Base-by-base conservation (phyloP, 2,888 invertebrate genomes). In the Sarcophaga rosellei region DNA sequence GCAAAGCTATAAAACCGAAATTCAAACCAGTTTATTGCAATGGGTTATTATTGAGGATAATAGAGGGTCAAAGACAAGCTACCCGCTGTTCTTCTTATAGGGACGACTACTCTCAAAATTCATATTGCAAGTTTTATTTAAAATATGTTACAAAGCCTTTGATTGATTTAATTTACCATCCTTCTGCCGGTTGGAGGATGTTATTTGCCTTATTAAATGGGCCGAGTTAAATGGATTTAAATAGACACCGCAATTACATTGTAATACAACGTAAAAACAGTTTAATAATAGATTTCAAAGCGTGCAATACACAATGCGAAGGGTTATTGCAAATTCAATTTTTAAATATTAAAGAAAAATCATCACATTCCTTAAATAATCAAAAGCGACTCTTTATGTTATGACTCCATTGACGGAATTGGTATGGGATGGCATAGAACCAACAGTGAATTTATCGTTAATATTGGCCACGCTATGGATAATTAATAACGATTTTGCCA, bases 391-490 rank as follows among this genome's bases (percentile, higher is more conserved):
- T 15, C 2, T 20, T 0, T 25, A 44, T 62, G 59, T 44, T 21
- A 84, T 86, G 81, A 84, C 53, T 20, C 62, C 57, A 74, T 84
- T 81, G 68, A 78, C n/a, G 44, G 77, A 84, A 66, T 62, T 81
- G 12, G 35, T 75, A 25, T 53, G 76, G 68, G 72, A 84, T 3
- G 70, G 20, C 3, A n/a, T 57, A 15, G 59, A 84, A 57, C 76
- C 85, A 20, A 73, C 86, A 5, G 85, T 81, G 35, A 92, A 92
- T 81, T 88, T 91, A 59, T 89, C 91, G 21, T 86, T 92, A 61
- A 88, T 92, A 63, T 88, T 91, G 80, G 91, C 92, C 45, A 79
- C 89, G 2, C 89, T 92, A 3, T 92, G 92, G 92, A 89, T 90
- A 20, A 91, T 92, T 44, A 90, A 91, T 75, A 88, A 90, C 44